Percentiles rank a stretch among this genome's conserved stretches.
Evolutionary conservation across 2,888 invertebrate genomes (phyloP).

Genomic region (Scaptomyza parva): DNA sequence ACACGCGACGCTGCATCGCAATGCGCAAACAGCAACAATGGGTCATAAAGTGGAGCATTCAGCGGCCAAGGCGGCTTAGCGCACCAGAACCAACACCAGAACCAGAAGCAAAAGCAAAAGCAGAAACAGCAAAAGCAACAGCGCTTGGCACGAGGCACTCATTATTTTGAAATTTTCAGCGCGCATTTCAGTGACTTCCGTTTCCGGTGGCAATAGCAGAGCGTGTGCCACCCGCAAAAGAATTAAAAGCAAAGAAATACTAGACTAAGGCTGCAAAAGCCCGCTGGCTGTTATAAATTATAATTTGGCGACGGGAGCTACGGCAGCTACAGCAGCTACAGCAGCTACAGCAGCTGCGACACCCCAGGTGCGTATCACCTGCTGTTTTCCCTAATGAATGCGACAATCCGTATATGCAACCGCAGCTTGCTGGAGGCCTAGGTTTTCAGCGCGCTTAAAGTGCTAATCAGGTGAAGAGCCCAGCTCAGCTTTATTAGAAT

Average conservation of each 20-base stretch:
- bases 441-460: slow-evolving; percentile 26
- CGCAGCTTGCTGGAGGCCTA: slow-evolving; percentile 4
- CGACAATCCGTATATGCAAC: slow-evolving; percentile 49
- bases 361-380: slow-evolving; percentile 74
- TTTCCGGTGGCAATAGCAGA: slow-evolving; percentile 59
- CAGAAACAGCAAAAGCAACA: not conserved
- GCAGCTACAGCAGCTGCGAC: slow-evolving; percentile 13
- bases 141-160: slow-evolving; percentile 60
- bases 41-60: slow-evolving; percentile 54
- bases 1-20: slow-evolving; percentile 73
- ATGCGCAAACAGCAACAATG: slow-evolving; percentile 62
- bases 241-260: slow-evolving; percentile 71
- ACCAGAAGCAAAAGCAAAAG: slow-evolving; percentile 2
- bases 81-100: slow-evolving; percentile 1
- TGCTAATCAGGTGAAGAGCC: slow-evolving; percentile 51
- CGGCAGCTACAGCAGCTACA: slow-evolving; percentile 25
- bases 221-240: slow-evolving; percentile 56
- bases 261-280: slow-evolving; percentile 47
- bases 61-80: slow-evolving; percentile 47
- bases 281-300: slow-evolving; percentile 74
- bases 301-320: slow-evolving; percentile 59
- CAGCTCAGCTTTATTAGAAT: slow-evolving; percentile 15
- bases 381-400: slow-evolving; percentile 78
- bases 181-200: slow-evolving; percentile 82
- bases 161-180: slow-evolving; percentile 83